Evolutionary conservation across 2,888 invertebrate genomes (phyloP), one percentile per base, ranked within the genome.

Genomic region (Craniophora ligustri): DNA sequence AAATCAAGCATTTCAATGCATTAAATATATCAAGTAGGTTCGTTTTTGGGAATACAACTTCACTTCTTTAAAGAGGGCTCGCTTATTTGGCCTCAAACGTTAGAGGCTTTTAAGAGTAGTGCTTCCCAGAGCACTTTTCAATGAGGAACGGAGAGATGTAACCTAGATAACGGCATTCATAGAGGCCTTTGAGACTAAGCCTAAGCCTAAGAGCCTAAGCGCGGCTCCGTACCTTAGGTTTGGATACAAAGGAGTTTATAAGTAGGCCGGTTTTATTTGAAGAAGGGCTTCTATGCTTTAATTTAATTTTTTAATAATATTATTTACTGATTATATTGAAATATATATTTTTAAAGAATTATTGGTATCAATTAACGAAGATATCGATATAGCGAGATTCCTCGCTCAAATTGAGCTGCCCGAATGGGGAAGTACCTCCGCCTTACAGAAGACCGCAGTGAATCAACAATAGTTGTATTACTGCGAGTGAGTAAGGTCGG

Each of bases 131-230:
- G 66, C 66, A 50, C 60, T 65, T 72, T 67, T 79, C 76, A 82
- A 81, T 79, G 72, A 77, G 47, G 51, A 57, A 68, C 63, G 56
- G 71, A 53, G 78, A 86, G 84, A 82, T 85, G 82, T 78, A 85
- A 79, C 86, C 85, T 75, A 86, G 85, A 85, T 85, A 84, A 79
- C 58, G 68, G 64, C 19, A 71, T 74, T 76, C 72, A 74, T 49
- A 31, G 31, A 41, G 28, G 58, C 63, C 74, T 73, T 74, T 76
- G 76, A 67, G 41, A 31, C 44, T n/a, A n/a, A n/a, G n/a, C n/a
- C n/a, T n/a, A n/a, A n/a, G n/a, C n/a, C n/a, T n/a, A n/a, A n/a
- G n/a, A n/a, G 30, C 5, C 51, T 57, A 63, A 67, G 47, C 47
- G 47, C 53, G 31, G 19, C 36, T 41, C 26, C 35, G 38, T 47